These are phyloP conservation scores for Perodicticus potto DNA, from an alignment of 2,797 vertebrate genomes.

Conservation along the genomic window DNA sequence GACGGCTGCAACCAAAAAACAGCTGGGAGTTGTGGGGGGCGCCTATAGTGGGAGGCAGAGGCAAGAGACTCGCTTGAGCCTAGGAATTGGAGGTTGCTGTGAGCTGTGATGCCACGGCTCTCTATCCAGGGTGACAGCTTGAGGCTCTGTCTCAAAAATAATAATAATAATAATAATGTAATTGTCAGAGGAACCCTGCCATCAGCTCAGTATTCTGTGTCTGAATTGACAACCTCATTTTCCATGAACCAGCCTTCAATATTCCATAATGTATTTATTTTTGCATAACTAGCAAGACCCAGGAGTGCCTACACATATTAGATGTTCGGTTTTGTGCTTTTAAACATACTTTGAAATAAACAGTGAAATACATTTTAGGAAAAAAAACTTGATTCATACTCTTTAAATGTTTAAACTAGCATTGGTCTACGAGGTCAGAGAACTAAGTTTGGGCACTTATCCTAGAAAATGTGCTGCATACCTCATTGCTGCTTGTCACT, in stretches of 20 bases:
- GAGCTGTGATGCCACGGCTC: too few relatives aligned
- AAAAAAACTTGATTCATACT: neutral
- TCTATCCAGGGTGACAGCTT: too few relatives aligned
- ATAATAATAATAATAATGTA: too few relatives aligned
- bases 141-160: too few relatives aligned
- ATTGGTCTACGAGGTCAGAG: neutral
- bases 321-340: neutral
- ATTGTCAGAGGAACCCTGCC: neutral
- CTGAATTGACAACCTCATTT: neutral
- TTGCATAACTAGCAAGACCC: constrained; percentile 7
- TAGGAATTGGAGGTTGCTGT: too few relatives aligned
- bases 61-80: too few relatives aligned
- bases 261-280: neutral
- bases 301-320: neutral
- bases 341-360: constrained; percentile 11
- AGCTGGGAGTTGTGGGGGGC: too few relatives aligned
- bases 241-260: neutral
- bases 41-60: too few relatives aligned
- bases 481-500: too few relatives aligned
- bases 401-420: constrained; percentile 6
- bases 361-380: neutral
- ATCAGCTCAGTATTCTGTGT: neutral
- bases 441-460: too few relatives aligned
- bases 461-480: too few relatives aligned
- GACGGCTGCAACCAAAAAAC: too few relatives aligned